Evolutionary conservation across 2,797 vertebrate genomes (phyloP).

Genomic region (Takifugu rubripes): DNA sequence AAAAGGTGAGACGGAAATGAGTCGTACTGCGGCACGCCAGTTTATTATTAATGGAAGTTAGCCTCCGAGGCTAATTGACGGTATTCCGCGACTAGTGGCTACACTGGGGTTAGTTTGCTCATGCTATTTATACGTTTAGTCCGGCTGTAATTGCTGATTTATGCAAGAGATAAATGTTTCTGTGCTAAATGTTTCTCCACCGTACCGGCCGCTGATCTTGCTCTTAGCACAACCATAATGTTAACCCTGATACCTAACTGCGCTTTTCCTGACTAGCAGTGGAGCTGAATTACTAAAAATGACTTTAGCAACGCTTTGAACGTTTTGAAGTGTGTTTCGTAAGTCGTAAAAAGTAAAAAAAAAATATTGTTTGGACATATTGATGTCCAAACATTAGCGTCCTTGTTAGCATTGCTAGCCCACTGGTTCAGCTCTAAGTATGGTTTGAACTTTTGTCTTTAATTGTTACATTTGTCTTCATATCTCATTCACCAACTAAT

Average conservation of each 20-base stretch:
- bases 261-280: background rate
- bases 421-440: background rate
- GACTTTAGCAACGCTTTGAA: no score
- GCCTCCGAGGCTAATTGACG: conserved; percentile 13
- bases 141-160: background rate
- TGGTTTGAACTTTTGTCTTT: background rate
- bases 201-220: conserved; percentile 5
- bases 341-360: no score
- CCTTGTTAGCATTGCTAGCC: background rate
- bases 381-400: no score
- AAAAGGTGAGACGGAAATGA: background rate
- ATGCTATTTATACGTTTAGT: fast-evolving
- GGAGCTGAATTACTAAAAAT: no score
- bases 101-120: conserved; percentile 40
- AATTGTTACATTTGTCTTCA: no score
- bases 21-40: background rate
- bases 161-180: background rate
- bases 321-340: background rate
- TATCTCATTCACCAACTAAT: no score
- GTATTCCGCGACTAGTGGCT: conserved; percentile 52
- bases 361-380: no score
- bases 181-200: background rate
- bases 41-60: conserved; percentile 20
- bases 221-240: conserved; percentile 35
- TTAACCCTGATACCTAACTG: background rate